A percentile compares a stretch with the other conserved stretches of the same genome.
These are phyloP conservation scores for Thripadectes ignobilis DNA, from an alignment of 2,797 vertebrate species.

Conservation along the genomic window DNA sequence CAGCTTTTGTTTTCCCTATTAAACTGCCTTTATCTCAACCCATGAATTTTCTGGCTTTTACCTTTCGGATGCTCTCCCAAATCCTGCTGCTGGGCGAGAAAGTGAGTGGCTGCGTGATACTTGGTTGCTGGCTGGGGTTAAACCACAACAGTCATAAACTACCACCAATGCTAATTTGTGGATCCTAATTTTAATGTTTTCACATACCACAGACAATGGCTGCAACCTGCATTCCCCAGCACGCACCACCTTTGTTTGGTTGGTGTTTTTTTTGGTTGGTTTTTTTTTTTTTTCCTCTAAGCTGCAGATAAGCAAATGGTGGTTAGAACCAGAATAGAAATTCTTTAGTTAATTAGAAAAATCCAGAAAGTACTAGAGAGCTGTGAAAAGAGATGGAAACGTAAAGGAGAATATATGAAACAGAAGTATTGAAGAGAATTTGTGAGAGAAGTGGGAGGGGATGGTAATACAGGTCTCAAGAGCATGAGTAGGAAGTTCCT, in stretches of 20 bases:
- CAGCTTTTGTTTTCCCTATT: neutral
- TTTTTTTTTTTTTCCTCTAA: neutral
- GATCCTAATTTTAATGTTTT: neutral
- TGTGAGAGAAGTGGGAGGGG: neutral
- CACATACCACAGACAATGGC: neutral
- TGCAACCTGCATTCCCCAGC: neutral
- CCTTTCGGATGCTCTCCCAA: neutral
- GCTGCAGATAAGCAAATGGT: neutral
- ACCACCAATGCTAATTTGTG: neutral
- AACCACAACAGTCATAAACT: neutral
- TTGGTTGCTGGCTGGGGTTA: neutral
- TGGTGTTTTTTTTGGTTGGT: no score
- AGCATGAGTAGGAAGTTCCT: neutral
- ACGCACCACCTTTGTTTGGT: neutral
- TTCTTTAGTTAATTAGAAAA: neutral
- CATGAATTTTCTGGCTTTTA: neutral
- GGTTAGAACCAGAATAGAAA: neutral
- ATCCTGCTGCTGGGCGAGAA: fast-evolving
- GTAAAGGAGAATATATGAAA: neutral
- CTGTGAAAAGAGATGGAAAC: neutral
- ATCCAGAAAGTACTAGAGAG: neutral
- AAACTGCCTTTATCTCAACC: neutral
- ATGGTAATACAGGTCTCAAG: neutral
- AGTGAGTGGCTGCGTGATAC: fast-evolving
- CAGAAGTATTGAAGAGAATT: neutral